phyloP scores from a whole-genome alignment of 2,113 vertebrate species.

The Tyrannus savana region DNA sequence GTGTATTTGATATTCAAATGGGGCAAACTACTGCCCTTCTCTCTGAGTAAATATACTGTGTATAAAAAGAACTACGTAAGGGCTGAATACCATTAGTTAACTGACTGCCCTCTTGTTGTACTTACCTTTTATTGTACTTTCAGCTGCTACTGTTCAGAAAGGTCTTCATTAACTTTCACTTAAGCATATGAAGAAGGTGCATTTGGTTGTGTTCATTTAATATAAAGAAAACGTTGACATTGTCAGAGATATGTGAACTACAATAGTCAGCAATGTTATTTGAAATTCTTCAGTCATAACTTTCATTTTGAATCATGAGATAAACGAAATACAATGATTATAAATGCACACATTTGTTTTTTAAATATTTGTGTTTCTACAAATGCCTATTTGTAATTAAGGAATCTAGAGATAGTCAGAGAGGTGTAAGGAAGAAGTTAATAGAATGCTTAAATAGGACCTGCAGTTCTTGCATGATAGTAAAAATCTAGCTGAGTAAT shows the following conservation, averaged over 20 bases:
- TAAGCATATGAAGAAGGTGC: background rate
- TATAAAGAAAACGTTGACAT: background rate
- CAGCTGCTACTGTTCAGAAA: background rate
- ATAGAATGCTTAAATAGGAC: background rate
- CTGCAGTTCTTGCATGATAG: background rate
- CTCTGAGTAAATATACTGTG: background rate
- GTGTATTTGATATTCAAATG: constrained; percentile 3
- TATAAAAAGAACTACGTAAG: background rate
- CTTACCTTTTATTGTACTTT: background rate
- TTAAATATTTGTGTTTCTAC: background rate
- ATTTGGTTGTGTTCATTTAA: background rate
- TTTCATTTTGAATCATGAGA: background rate
- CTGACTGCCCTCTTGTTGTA: background rate
- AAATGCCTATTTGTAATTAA: background rate
- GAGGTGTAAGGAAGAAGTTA: background rate
- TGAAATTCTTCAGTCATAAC: background rate
- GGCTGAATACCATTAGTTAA: background rate
- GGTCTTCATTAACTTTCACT: background rate
- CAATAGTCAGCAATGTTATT: background rate
- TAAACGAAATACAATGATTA: background rate
- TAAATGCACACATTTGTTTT: background rate
- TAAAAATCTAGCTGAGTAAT: background rate
- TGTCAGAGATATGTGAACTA: background rate
- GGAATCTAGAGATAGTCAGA: background rate
- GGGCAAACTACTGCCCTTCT: background rate